Conservation (phyloP, 2,113 vertebrate genomes). For the Petroica traversi region DNA sequence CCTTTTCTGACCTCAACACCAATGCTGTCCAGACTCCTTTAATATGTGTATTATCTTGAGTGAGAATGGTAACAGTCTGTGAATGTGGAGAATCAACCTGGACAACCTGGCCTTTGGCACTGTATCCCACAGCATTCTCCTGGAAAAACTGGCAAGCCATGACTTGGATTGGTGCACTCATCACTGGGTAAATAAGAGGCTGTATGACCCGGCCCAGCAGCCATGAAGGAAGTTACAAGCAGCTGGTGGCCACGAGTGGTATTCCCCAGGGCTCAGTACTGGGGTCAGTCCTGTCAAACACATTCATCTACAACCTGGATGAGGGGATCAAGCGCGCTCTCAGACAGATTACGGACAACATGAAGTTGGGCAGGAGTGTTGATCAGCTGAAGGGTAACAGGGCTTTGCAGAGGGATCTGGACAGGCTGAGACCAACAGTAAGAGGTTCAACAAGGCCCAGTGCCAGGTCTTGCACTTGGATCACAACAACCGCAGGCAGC, state of each 20-base stretch:
- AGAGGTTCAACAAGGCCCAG: background rate
- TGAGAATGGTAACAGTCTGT: background rate
- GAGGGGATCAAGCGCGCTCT: background rate
- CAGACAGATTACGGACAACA: background rate
- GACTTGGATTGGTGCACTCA: background rate
- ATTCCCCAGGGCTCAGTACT: background rate
- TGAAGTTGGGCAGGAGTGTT: background rate
- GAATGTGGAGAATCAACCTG: background rate
- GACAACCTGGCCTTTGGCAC: background rate
- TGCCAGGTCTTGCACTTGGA: background rate
- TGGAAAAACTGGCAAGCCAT: background rate
- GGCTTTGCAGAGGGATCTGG: background rate
- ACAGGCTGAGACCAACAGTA: background rate
- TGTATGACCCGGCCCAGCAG: fast-evolving
- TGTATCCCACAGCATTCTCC: background rate
- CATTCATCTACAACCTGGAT: background rate
- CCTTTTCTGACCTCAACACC: background rate
- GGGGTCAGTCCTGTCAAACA: background rate
- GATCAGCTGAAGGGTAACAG: background rate
- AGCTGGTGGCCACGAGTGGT: background rate
- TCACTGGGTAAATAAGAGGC: background rate
- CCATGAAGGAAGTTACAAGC: background rate
- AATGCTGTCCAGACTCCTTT: background rate
- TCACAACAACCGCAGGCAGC: background rate
- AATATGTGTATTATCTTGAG: background rate